Percentiles rank a stretch among this genome's conserved stretches.
Conservation (phyloP, 2,888 invertebrate species). For the Micoletzkya japonica region DNA sequence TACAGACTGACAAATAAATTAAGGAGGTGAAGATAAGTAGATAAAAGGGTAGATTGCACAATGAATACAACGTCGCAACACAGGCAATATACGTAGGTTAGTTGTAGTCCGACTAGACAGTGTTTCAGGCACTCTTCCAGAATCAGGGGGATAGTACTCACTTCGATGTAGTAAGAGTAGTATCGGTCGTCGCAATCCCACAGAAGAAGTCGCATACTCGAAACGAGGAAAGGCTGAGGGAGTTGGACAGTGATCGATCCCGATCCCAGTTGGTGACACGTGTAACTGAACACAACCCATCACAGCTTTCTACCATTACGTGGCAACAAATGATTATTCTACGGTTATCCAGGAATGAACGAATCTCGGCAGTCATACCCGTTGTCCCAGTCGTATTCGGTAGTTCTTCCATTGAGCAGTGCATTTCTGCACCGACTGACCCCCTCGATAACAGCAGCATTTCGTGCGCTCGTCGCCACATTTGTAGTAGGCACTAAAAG, state of each 20-base stretch:
- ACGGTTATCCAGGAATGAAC: no score
- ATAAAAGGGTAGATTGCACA: no score
- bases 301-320: no score
- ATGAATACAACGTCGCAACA: no score
- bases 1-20: constrained; percentile 32
- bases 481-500: constrained; percentile 79
- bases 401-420: constrained; percentile 85
- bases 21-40: no score
- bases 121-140: no score
- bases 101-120: no score
- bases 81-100: no score
- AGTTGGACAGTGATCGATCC: constrained; percentile 93
- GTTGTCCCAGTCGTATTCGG: constrained; percentile 73
- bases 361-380: constrained; percentile 73
- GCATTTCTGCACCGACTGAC: constrained; percentile 90
- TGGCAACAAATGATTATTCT: no score
- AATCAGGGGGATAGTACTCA: no score
- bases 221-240: constrained; percentile 71
- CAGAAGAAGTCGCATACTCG: constrained; percentile 73
- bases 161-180: constrained; percentile 69
- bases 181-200: constrained; percentile 82
- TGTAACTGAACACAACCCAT: constrained; percentile 70
- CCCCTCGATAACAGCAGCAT: constrained; percentile 93
- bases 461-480: constrained; percentile 85
- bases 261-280: constrained; percentile 72